Percentiles rank a stretch among this genome's conserved stretches.
These are phyloP conservation scores for Darevskia nairensis DNA, from an alignment of 2,797 vertebrate species.

Conservation along the genomic window DNA sequence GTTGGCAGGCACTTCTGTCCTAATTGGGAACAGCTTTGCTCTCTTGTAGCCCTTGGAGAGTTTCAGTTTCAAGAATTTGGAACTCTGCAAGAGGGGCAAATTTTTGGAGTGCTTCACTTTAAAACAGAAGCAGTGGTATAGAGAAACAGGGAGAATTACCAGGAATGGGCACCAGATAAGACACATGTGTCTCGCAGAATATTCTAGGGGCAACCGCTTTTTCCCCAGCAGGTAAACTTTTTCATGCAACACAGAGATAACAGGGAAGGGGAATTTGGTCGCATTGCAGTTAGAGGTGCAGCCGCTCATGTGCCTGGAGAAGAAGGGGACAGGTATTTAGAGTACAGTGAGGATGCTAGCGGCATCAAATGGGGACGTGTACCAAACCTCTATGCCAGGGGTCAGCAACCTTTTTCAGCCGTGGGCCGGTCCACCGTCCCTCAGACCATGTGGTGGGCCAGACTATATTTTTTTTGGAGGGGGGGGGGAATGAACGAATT, in stretches of 20 bases:
- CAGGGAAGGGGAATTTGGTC: background rate
- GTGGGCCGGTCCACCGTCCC: too few species aligned
- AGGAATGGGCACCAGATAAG: background rate
- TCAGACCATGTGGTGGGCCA: too few species aligned
- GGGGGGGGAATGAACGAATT: too few species aligned
- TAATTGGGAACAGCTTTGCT: constrained; percentile 26
- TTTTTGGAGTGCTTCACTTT: background rate
- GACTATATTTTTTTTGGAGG: too few species aligned
- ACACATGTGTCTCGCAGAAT: background rate
- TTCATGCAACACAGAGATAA: background rate
- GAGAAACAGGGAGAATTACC: background rate
- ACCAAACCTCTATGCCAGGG: background rate
- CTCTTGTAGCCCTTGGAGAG: constrained; percentile 3
- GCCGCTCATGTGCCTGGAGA: background rate
- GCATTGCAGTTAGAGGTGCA: background rate
- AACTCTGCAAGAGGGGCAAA: background rate
- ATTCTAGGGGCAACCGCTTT: too few species aligned
- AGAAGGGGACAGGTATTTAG: background rate
- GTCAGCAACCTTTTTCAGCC: too few species aligned
- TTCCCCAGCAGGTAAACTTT: background rate
- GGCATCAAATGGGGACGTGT: too few species aligned
- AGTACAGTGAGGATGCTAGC: background rate
- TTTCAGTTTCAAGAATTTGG: constrained; percentile 12
- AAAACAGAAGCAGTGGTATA: background rate
- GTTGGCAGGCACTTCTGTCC: constrained; percentile 15